Conservation (phyloP, 1,140 invertebrate genomes). For the Calosoma granatense region DNA sequence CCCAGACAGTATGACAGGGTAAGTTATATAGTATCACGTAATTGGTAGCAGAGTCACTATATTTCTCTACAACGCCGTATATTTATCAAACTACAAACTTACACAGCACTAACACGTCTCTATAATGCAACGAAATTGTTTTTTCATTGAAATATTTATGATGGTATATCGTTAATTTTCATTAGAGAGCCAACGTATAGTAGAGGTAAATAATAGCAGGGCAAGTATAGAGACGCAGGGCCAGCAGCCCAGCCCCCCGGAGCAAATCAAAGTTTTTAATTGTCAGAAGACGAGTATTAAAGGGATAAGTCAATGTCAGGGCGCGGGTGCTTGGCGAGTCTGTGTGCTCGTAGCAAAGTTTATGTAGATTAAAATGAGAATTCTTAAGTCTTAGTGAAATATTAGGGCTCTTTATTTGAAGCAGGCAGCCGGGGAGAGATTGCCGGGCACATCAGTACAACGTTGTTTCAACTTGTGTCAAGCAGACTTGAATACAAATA, state of each 20-base stretch:
- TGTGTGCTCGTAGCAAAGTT: not conserved
- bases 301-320: not conserved
- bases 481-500: slow-evolving; percentile 7
- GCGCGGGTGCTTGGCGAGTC: not conserved
- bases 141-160: too few species aligned
- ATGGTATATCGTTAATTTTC: too few species aligned
- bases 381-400: slow-evolving; percentile 5
- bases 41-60: too few species aligned
- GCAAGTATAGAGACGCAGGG: too few species aligned
- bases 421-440: not conserved
- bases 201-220: too few species aligned
- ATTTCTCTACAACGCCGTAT: too few species aligned
- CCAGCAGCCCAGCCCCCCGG: not conserved
- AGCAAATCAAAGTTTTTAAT: slow-evolving; percentile 5
- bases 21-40: too few species aligned
- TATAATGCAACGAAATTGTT: too few species aligned
- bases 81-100: too few species aligned
- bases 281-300: not conserved
- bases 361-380: slow-evolving; percentile 9
- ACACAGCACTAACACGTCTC: too few species aligned
- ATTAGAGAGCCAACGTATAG: too few species aligned
- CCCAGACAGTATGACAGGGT: too few species aligned
- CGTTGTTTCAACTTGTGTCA: slow-evolving; percentile 1
- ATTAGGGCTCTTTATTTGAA: slow-evolving; percentile 5
- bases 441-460: not conserved